These are phyloP conservation scores for Eulemur mongoz DNA, from an alignment of 2,797 vertebrate genomes.

Conservation along the genomic window DNA sequence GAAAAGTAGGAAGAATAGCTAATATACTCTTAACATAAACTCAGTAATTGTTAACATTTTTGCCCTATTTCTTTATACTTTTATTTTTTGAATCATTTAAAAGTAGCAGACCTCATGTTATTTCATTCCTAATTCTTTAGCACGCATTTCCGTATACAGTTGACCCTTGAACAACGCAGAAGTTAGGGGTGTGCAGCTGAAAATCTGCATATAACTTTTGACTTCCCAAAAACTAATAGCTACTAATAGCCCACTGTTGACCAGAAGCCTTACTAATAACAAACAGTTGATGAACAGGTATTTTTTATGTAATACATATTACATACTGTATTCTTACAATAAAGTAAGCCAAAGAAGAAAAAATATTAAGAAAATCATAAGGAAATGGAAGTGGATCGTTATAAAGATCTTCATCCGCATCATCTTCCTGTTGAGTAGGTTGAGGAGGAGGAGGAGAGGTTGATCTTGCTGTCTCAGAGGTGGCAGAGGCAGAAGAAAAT, in stretches of 20 bases:
- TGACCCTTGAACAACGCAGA: not conserved
- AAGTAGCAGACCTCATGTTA: not conserved
- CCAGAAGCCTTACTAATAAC: not conserved
- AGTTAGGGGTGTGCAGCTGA: not conserved
- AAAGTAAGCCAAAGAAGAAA: not conserved
- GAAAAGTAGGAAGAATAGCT: not conserved
- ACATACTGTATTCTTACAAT: not conserved
- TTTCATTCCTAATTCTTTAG: not conserved
- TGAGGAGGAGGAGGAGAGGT: not conserved
- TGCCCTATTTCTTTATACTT: not conserved
- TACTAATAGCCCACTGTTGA: not conserved
- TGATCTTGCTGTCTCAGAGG: not conserved
- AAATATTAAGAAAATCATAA: not conserved
- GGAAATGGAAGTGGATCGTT: not conserved
- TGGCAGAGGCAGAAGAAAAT: not conserved
- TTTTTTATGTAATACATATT: not conserved
- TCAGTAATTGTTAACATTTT: not conserved
- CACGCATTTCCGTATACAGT: not conserved
- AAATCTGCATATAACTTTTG: not conserved
- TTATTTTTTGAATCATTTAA: constrained; percentile 15
- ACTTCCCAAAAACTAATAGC: not conserved
- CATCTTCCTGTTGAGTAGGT: not conserved
- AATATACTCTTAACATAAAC: not conserved
- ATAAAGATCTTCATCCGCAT: not conserved
- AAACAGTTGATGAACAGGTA: not conserved